Conservation (phyloP, 2,797 vertebrate genomes). For the Antennarius maculatus region DNA sequence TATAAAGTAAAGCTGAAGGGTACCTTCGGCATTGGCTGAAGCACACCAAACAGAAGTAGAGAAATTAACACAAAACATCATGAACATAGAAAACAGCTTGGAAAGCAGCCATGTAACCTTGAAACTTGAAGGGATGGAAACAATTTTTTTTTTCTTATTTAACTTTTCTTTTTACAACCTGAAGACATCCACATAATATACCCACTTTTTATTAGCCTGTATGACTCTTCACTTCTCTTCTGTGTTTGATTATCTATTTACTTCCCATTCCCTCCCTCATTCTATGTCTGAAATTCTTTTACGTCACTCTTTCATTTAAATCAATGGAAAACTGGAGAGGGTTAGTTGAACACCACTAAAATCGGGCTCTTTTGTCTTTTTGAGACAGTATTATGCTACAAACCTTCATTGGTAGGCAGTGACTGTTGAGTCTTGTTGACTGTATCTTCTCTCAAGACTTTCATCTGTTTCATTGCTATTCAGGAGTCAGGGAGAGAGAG, state of each 20-base stretch:
- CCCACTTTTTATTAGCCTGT: conserved; percentile 26
- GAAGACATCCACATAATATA: conserved; percentile 23
- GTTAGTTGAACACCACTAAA: conserved; percentile 54
- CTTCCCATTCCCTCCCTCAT: conserved; percentile 39
- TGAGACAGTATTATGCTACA: conserved; percentile 42
- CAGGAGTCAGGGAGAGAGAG: conserved; percentile 13
- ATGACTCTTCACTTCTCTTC: conserved; percentile 22
- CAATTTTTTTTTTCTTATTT: too few species aligned
- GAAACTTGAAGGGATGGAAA: too few species aligned
- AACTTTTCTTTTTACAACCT: too few species aligned
- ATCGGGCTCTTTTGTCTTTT: conserved; percentile 47
- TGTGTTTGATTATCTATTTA: conserved; percentile 43
- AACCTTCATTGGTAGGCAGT: conserved; percentile 62
- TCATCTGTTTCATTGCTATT: conserved; percentile 59
- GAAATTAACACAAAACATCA: too few species aligned
- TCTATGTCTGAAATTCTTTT: conserved; percentile 31
- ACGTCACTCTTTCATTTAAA: conserved; percentile 24
- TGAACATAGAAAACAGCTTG: too few species aligned
- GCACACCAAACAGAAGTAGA: too few species aligned
- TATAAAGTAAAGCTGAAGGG: too few species aligned
- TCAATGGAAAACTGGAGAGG: conserved; percentile 41
- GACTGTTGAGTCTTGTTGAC: conserved; percentile 59
- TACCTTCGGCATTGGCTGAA: too few species aligned
- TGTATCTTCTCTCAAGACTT: conserved; percentile 46
- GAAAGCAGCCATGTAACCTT: too few species aligned